Base-by-base conservation (phyloP, 92 coral and sea anemone genomes). In the Epizoanthus ramosus region DNA sequence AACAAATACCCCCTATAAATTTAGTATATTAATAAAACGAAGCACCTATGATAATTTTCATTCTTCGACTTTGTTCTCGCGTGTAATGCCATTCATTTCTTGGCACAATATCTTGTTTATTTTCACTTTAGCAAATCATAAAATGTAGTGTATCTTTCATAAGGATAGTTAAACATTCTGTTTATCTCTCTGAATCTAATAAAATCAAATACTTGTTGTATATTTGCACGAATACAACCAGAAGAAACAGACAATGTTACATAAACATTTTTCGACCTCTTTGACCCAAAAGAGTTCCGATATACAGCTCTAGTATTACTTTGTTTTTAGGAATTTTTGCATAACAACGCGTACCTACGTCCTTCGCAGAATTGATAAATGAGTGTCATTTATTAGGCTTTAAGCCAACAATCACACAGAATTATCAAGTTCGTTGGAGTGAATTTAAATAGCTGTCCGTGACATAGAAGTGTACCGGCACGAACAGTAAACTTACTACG, bases 21-120 rank as follows among this genome's bases (percentile, higher is more conserved):
- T 23, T 61, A 77, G 57, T 39, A 77, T 63, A 37, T 37, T 37
- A 63, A 60, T 19, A 61, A 41, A 57, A 28, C 63, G 71, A 12
- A 35, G 5, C 23, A 63, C 16, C 37, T 63, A 77, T 39, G 63
- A 41, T 77, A 5, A 52, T 31, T 39, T 77, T n/a, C 23, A 4
- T 61, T 35, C 54, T 50, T 50, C 10, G 8, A 50, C 54, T 43
- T 76, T 76, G 63, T 76, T 60, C 70, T 60, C 0, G 69, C 47
- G 41, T 60, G 19, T 43, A 57, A 77, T 77, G 52, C 82, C 82
- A 77, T 43, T 60, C 68, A 77, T 77, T 61, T 33, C 64, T 61
- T 59, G 57, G 69, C 4, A 35, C 81, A 76, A 76, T 59, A 76
- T 76, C 39, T 37, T 77, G 82, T 77, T 77, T 77, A 77, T 77